Evolutionary conservation across 2,113 vertebrate species (phyloP).

Genomic region (Vidua chalybeata): DNA sequence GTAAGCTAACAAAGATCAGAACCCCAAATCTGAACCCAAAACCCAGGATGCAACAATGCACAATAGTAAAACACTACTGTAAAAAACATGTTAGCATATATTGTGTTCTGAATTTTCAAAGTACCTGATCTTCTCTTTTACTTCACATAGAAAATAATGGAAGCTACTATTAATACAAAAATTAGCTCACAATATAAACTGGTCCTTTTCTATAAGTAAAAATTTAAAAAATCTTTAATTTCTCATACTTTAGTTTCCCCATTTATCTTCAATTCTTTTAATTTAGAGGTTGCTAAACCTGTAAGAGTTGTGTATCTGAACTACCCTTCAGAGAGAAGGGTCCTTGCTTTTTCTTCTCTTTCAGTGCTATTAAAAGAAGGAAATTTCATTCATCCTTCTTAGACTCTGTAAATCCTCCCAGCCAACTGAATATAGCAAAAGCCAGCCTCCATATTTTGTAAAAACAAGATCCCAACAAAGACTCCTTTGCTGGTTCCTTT

Average conservation of each 20-base stretch:
- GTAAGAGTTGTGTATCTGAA: background rate
- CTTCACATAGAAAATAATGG: background rate
- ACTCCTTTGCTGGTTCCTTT: background rate
- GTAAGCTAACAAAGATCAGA: no score
- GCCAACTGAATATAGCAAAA: background rate
- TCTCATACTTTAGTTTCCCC: background rate
- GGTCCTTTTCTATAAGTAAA: background rate
- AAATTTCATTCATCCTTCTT: background rate
- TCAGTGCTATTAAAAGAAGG: background rate
- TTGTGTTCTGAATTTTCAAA: background rate
- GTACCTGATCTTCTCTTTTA: background rate
- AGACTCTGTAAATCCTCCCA: background rate
- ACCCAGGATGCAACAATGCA: background rate
- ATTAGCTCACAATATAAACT: background rate
- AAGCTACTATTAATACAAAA: background rate
- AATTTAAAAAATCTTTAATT: background rate
- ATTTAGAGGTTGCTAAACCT: background rate
- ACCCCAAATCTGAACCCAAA: no score
- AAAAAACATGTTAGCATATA: background rate
- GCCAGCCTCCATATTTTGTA: background rate
- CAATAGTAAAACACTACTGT: background rate
- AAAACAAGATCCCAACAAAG: background rate
- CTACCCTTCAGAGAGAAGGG: background rate
- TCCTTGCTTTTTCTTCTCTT: background rate
- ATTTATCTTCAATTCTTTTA: background rate